Conservation (phyloP, 64 coral and sea anemone species). For the Pachyseris speciosa region DNA sequence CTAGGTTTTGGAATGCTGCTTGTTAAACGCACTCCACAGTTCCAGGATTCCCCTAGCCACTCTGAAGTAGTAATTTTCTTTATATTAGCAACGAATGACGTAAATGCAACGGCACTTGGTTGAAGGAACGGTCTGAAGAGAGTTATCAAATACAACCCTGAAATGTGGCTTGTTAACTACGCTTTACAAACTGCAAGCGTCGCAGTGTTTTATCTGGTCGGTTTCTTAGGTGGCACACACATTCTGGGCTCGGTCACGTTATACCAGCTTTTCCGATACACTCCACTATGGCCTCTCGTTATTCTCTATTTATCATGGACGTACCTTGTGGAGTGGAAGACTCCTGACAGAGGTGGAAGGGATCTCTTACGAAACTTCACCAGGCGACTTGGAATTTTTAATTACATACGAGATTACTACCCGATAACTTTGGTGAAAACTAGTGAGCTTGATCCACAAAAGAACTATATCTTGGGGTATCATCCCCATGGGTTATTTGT, state of each 20-base stretch:
- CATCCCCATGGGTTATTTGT: conserved; percentile 71
- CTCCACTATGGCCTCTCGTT: conserved; percentile 50
- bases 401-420: conserved; percentile 82
- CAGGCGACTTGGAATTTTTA: conserved; percentile 59
- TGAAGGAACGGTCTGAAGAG: no score
- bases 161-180: conserved; percentile 22
- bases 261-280: conserved; percentile 47
- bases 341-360: conserved; percentile 59
- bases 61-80: no score
- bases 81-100: no score
- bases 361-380: conserved; percentile 29
- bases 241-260: conserved; percentile 13
- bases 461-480: conserved; percentile 84
- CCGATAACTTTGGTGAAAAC: conserved; percentile 83
- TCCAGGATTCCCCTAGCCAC: no score
- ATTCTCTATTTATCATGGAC: conserved; percentile 71
- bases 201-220: background rate
- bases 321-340: conserved; percentile 67
- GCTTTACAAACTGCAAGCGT: conserved; percentile 3
- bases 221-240: conserved; percentile 20
- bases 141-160: background rate
- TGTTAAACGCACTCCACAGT: no score
- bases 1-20: no score
- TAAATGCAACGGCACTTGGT: no score
- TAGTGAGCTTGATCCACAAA: conserved; percentile 68